Percentiles rank a stretch among this genome's conserved stretches.
Evolutionary conservation across 2,797 vertebrate species (phyloP).

Genomic region (Todus mexicanus): DNA sequence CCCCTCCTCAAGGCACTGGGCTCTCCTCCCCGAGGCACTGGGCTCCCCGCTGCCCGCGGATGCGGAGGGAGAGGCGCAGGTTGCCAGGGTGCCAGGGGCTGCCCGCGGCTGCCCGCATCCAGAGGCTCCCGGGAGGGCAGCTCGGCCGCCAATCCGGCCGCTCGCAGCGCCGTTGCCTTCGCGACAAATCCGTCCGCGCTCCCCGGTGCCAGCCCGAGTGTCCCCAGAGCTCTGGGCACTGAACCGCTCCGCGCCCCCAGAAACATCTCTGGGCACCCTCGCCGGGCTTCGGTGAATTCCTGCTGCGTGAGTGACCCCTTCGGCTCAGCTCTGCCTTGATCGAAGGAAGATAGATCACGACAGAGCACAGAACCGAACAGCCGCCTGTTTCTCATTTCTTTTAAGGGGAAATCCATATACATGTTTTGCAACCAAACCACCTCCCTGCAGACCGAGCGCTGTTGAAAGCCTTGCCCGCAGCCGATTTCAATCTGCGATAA

Average conservation of each 20-base stretch:
- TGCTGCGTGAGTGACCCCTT: not conserved
- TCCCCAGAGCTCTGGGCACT: rapidly evolving
- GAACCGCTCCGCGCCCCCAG: not conserved
- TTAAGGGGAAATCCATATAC: not conserved
- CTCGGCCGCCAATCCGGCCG: not conserved
- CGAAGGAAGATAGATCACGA: not conserved
- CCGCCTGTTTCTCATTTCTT: not conserved
- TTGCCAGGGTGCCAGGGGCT: not conserved
- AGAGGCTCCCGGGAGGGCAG: not conserved
- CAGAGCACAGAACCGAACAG: not conserved
- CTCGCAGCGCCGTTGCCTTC: no score
- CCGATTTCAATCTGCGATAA: not conserved
- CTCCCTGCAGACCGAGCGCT: not conserved
- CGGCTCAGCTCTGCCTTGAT: not conserved
- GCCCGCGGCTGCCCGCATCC: not conserved
- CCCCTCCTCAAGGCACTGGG: no score
- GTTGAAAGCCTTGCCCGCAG: not conserved
- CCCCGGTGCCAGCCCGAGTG: not conserved
- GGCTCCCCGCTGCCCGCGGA: not conserved
- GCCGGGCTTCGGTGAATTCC: not conserved
- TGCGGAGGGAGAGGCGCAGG: not conserved
- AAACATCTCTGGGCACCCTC: not conserved
- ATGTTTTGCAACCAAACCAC: not conserved
- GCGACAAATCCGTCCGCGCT: no score
- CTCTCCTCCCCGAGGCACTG: no score